Conservation (phyloP, 2,113 vertebrate species). For the Sorex fumeus region DNA sequence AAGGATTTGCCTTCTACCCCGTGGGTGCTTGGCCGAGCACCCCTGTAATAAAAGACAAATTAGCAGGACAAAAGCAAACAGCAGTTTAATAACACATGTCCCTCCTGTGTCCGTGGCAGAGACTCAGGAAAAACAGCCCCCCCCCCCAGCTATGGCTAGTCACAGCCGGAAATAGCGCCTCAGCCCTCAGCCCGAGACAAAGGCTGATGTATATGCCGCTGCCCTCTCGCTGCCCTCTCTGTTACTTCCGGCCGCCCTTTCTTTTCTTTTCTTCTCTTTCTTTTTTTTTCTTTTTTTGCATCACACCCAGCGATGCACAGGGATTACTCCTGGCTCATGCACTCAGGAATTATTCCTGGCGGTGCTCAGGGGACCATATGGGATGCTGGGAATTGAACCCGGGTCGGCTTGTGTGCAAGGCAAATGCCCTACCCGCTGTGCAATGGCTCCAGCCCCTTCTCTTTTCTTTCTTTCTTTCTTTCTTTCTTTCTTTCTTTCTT, state of each 20-base stretch:
- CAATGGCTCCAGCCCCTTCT: neutral
- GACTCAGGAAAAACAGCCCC: neutral
- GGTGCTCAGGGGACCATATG: too few relatives aligned
- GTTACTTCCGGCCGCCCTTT: neutral
- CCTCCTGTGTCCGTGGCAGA: neutral
- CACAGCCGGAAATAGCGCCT: neutral
- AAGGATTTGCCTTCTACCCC: neutral
- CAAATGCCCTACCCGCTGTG: too few relatives aligned
- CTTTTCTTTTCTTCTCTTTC: too few relatives aligned
- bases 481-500: too few relatives aligned
- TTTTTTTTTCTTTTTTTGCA: too few relatives aligned
- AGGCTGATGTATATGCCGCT: too few relatives aligned
- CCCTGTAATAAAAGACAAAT: slow-evolving; percentile 8
- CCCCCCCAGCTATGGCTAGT: neutral
- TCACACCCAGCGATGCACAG: too few relatives aligned
- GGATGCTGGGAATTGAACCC: too few relatives aligned
- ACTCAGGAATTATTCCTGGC: too few relatives aligned
- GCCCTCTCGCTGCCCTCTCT: neutral
- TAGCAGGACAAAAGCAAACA: neutral
- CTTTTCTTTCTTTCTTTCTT: too few relatives aligned
- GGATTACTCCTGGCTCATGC: too few relatives aligned
- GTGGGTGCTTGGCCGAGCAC: neutral
- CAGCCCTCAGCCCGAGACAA: neutral
- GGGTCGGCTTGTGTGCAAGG: too few relatives aligned
- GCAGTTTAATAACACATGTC: slow-evolving; percentile 3